Percentiles rank a stretch among this genome's conserved stretches.
Evolutionary conservation across 2,888 invertebrate species (phyloP).

Genomic region (Deroplatys truncata): DNA sequence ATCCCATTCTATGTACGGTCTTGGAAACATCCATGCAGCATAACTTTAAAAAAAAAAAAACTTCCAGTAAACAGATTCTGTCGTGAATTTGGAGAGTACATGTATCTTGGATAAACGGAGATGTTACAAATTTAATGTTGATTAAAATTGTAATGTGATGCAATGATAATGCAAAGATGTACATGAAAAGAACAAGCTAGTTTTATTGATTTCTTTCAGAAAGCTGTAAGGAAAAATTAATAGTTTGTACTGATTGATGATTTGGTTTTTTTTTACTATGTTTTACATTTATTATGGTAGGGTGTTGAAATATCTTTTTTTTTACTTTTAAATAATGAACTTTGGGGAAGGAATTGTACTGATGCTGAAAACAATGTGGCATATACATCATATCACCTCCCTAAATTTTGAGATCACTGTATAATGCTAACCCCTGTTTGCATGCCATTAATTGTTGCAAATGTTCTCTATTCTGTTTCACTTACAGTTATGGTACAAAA

Average conservation of each 20-base stretch:
- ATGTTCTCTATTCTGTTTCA: background rate
- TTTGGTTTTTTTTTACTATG: background rate
- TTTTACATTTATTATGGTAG: too few relatives aligned
- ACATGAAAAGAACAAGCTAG: background rate
- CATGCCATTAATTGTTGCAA: slow-evolving; percentile 11
- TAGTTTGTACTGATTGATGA: background rate
- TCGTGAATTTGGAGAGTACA: background rate
- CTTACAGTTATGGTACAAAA: background rate
- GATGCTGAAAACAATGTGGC: background rate
- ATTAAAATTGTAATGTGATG: background rate
- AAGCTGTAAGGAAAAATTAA: background rate
- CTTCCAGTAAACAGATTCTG: slow-evolving; percentile 4
- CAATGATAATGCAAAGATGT: background rate
- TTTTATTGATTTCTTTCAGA: background rate
- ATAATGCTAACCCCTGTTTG: background rate
- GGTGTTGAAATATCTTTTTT: background rate
- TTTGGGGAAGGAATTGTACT: background rate
- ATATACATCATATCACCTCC: slow-evolving; percentile 10
- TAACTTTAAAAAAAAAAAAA: slow-evolving; percentile 5
- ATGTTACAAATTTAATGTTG: background rate
- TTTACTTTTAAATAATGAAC: background rate
- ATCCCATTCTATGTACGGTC: background rate
- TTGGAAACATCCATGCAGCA: background rate
- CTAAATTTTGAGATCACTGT: background rate
- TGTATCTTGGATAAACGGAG: background rate